Evolutionary conservation across 1,140 invertebrate species (phyloP).

Genomic region (Heliconius melpomene): DNA sequence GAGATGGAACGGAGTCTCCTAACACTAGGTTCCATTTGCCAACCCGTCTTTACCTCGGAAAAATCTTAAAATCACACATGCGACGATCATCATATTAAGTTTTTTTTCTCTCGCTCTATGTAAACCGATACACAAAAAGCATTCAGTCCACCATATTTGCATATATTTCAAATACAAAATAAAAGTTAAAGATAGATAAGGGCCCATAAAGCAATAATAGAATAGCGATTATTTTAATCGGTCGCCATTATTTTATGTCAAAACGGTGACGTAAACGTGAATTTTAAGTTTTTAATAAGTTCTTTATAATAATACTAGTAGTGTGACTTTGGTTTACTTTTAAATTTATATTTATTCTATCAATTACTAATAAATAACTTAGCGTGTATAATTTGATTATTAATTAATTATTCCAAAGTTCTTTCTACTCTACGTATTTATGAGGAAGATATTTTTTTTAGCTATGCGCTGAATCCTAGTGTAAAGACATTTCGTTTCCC

Average conservation of each 20-base stretch:
- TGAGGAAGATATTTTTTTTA: too few species aligned
- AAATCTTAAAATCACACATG: too few species aligned
- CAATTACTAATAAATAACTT: too few species aligned
- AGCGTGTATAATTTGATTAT: too few species aligned
- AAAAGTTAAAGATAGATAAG: background rate
- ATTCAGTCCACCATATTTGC: background rate
- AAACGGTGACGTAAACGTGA: background rate
- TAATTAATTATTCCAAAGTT: too few species aligned
- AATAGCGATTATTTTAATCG: slow-evolving; percentile 3
- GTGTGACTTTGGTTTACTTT: background rate
- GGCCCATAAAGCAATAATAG: background rate
- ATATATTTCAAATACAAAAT: background rate
- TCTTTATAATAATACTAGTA: background rate
- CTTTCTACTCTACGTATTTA: too few species aligned
- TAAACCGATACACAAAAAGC: background rate
- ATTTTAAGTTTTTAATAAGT: background rate
- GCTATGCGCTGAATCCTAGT: too few species aligned
- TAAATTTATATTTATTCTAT: background rate
- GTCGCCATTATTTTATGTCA: background rate
- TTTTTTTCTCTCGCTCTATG: background rate
- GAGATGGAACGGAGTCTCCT: too few species aligned
- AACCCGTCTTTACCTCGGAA: too few species aligned
- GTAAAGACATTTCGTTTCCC: too few species aligned
- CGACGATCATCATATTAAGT: background rate
- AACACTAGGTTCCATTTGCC: too few species aligned